Evolutionary conservation across 2,113 vertebrate species (phyloP), one percentile per base, ranked within the genome.

Genomic region (Scomber colias): DNA sequence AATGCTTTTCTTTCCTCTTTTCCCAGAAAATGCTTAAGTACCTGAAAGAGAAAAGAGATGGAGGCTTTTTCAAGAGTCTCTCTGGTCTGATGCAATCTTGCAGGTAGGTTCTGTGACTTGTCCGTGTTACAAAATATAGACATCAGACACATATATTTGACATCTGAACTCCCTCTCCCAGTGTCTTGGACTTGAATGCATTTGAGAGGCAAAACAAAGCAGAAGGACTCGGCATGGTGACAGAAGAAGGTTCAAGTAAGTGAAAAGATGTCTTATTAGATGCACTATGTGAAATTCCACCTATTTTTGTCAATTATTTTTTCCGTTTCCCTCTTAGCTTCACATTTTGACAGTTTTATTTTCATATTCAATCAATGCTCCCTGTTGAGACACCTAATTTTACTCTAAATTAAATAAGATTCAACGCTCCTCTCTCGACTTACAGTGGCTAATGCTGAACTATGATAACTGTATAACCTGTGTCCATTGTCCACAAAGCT

Each of bases 121-220:
- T 55, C 16, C 27, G 1, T 44, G 12, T 56, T 2, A 6, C 8
- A 71, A 6, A 3, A 44, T 46, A n/a, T 5, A 57, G 13, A 56
- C 6, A 19, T 11, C 3, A 45, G 21, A 11, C 17, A 24, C 44
- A 71, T 5, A 14, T 24, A 31, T 82, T 78, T 87, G 11, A 84
- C 31, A 51, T 67, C 5, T 17, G 56, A 55, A 17, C 65, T 71
- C 70, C 40, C 59, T 71, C 45, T 56, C 57, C 2, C 85, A 99
- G 98, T 85, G 97, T 98, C 92, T 95, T 99, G 95, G 98, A 99
- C 92, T 94, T 99, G 95, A 99, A 99, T 93, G 98, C 98, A 0
- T 99, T 99, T 94, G 98, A 99, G 92, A 98, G 98, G 84, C 98
- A 99, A 92, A 99, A 99, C 90, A 99, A 99, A 95, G 98, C 98